These are phyloP conservation scores for Panthera tigris DNA, from an alignment of 2,113 vertebrate genomes.

Conservation along the genomic window DNA sequence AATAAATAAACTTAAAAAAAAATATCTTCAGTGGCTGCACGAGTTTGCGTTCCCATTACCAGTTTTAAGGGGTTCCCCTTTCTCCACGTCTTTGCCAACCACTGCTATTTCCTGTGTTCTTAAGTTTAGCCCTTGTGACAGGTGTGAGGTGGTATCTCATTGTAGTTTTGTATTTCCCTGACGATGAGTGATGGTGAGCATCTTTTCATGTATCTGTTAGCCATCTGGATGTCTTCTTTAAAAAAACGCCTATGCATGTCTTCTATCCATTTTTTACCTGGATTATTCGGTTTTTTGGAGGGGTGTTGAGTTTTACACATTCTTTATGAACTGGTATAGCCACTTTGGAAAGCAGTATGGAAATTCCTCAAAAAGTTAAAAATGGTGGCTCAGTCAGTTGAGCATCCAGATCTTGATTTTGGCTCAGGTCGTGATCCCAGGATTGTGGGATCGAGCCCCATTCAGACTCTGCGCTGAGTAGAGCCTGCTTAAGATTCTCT, in stretches of 20 bases:
- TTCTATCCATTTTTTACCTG: not conserved
- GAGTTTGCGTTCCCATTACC: not conserved
- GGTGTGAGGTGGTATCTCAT: not conserved
- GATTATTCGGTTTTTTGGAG: not conserved
- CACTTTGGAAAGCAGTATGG: not conserved
- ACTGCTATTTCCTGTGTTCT: not conserved
- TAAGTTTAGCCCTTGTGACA: not conserved
- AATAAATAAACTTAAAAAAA: no score
- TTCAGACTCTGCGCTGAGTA: no score
- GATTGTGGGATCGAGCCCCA: no score
- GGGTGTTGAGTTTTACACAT: not conserved
- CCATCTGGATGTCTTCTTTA: not conserved
- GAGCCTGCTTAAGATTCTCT: no score
- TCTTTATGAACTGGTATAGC: not conserved
- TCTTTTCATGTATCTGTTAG: not conserved
- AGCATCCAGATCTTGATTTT: no score
- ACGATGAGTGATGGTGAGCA: not conserved
- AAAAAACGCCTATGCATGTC: not conserved
- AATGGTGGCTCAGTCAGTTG: not conserved
- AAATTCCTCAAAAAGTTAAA: not conserved
- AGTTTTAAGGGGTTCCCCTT: not conserved
- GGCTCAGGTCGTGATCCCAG: no score
- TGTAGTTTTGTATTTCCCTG: not conserved
- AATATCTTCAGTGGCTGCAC: not conserved
- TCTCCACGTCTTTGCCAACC: not conserved